Conservation (phyloP, 2,113 vertebrate species). For the Mirounga angustirostris region DNA sequence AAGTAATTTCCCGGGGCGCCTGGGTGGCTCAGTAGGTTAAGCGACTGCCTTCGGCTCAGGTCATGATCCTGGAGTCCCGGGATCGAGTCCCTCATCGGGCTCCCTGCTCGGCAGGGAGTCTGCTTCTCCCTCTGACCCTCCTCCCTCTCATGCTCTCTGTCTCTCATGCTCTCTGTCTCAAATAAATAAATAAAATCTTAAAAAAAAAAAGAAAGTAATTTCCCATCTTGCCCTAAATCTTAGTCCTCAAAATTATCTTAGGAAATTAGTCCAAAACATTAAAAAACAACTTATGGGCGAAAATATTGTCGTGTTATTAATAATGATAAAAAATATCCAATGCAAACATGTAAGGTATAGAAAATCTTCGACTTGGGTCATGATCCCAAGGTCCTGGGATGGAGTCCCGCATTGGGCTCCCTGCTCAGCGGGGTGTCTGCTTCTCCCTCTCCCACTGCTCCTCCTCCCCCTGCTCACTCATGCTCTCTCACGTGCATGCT, state of each 20-base stretch:
- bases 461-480: background rate
- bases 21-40: too few species aligned
- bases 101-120: too few species aligned
- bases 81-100: too few species aligned
- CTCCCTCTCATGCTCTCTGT: too few species aligned
- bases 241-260: background rate
- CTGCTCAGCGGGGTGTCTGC: background rate
- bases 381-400: background rate
- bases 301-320: background rate
- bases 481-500: background rate
- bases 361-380: background rate
- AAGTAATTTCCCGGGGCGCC: background rate
- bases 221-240: background rate
- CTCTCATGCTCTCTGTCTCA: too few species aligned
- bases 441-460: background rate
- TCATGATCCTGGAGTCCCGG: too few species aligned
- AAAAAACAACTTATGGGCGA: background rate
- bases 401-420: background rate
- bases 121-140: too few species aligned
- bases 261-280: background rate
- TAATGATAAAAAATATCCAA: background rate
- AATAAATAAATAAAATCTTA: too few species aligned
- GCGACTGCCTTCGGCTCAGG: too few species aligned
- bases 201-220: background rate
- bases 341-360: too few species aligned